A percentile compares a stretch with the other conserved stretches of the same genome.
Conservation (phyloP, 23 tunicate species). For the Trididemnum clinides region DNA sequence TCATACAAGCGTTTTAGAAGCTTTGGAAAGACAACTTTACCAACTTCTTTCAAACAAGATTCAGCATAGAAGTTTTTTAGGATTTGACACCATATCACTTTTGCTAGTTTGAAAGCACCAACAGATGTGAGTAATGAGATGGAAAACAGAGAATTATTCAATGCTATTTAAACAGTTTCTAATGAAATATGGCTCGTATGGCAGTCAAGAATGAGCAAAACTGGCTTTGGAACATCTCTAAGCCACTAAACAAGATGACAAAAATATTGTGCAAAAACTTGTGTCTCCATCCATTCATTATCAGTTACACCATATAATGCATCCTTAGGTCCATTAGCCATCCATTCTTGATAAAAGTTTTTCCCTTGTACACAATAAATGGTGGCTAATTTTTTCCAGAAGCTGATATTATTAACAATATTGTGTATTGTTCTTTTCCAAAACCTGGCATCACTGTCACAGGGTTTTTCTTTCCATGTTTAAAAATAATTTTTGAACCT, state of each 20-base stretch:
- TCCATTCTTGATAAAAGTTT: conserved; percentile 2
- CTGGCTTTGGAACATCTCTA: background rate
- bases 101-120: background rate
- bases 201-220: background rate
- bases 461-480: background rate
- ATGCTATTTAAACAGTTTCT: background rate
- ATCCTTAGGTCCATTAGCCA: background rate
- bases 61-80: background rate
- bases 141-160: background rate
- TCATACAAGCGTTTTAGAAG: background rate
- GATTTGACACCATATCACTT: background rate
- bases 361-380: background rate
- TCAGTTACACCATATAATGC: conserved; percentile 8
- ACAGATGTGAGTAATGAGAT: background rate
- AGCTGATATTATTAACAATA: background rate
- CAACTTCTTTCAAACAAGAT: background rate
- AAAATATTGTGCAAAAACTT: background rate
- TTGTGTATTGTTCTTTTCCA: conserved; percentile 10
- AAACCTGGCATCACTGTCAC: background rate
- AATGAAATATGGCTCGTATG: background rate
- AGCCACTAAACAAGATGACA: background rate
- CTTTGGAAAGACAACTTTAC: background rate
- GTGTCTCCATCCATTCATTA: background rate
- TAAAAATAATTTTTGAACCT: background rate
- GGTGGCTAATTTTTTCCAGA: background rate